phyloP scores from a whole-genome alignment of 2,888 invertebrate species.

The Mythimna ferrago region DNA sequence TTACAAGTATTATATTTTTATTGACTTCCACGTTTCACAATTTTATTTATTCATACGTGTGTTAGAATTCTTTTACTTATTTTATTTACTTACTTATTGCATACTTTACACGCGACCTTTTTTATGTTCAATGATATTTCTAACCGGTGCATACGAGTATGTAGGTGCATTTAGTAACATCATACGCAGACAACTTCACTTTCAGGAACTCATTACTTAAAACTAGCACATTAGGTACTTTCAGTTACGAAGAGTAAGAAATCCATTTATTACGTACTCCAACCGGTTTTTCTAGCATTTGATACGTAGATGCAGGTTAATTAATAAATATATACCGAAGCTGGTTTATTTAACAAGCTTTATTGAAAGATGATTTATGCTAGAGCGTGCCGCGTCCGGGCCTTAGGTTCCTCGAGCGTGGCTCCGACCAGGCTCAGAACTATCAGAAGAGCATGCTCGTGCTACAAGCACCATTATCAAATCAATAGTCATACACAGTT shows the following conservation, averaged over 20 bases:
- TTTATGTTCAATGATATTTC: not conserved
- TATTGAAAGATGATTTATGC: not conserved
- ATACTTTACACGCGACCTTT: not conserved
- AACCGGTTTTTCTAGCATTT: slow-evolving; percentile 34
- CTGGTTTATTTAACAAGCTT: slow-evolving; percentile 9
- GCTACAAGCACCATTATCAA: not conserved
- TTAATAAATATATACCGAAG: slow-evolving; percentile 34
- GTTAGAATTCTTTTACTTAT: not conserved
- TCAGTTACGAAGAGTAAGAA: slow-evolving; percentile 34
- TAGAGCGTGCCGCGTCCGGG: not conserved
- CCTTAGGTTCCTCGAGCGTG: not conserved
- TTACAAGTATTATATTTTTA: slow-evolving; percentile 1
- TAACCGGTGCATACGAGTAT: not conserved
- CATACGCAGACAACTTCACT: not conserved
- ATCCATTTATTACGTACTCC: slow-evolving; percentile 37
- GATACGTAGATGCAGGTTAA: slow-evolving; percentile 35
- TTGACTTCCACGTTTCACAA: slow-evolving; percentile 21
- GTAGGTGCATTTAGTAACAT: not conserved
- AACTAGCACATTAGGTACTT: slow-evolving; percentile 26
- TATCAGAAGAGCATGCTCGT: not conserved
- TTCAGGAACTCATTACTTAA: slow-evolving; percentile 30
- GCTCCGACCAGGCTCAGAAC: not conserved
- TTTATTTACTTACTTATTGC: not conserved
- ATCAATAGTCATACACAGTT: too few species aligned
- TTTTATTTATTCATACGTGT: not conserved